These are phyloP conservation scores for Dryobota labecula DNA, from an alignment of 2,888 invertebrate species.

Conservation along the genomic window DNA sequence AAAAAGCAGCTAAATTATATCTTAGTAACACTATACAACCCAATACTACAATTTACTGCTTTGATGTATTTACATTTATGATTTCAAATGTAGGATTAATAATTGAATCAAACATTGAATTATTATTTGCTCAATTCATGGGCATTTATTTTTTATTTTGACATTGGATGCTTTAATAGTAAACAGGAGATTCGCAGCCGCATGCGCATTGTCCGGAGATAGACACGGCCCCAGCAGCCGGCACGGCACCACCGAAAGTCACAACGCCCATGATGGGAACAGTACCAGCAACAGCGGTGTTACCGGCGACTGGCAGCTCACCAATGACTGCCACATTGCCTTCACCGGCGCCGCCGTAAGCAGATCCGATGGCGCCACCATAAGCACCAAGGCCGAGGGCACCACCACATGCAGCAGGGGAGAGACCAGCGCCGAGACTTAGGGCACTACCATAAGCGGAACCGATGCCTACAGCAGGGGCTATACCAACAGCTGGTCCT, in stretches of 20 bases:
- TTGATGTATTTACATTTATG: too few species aligned
- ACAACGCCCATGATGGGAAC: conserved; percentile 73
- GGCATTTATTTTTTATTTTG: too few species aligned
- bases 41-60: too few species aligned
- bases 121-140: too few species aligned
- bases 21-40: too few species aligned
- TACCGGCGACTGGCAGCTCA: conserved; percentile 58
- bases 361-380: not conserved
- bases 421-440: conserved; percentile 13
- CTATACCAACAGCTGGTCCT: not conserved
- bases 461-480: not conserved
- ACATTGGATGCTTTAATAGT: too few species aligned
- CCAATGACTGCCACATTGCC: conserved; percentile 72
- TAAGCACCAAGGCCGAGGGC: not conserved
- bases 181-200: conserved; percentile 25
- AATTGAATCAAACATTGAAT: too few species aligned
- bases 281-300: conserved; percentile 43
- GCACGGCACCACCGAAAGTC: conserved; percentile 14
- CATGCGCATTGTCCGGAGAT: conserved; percentile 44
- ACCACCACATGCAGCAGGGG: not conserved
- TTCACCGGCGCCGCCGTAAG: conserved; percentile 62
- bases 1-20: too few species aligned
- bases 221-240: conserved; percentile 51
- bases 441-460: conserved; percentile 21
- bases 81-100: too few species aligned